Evolutionary conservation across 1,140 invertebrate species (phyloP).

Genomic region (Drepana arcuata): DNA sequence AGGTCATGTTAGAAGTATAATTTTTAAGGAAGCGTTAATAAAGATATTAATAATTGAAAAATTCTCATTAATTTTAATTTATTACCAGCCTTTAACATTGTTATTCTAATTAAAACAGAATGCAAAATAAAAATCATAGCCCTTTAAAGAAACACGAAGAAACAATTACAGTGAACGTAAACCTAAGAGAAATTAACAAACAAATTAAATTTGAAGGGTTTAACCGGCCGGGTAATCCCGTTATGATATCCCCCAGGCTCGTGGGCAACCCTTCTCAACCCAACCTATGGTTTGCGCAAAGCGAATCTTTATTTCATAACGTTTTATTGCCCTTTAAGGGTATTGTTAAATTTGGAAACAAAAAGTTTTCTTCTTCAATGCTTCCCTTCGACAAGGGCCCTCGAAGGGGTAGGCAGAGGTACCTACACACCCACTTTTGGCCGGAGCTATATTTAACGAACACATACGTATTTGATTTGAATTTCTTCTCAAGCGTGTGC

Average conservation of each 20-base stretch:
- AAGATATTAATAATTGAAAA: not conserved
- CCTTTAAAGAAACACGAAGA: constrained; percentile 19
- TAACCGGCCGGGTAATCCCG: constrained; percentile 40
- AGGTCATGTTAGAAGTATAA: too few species aligned
- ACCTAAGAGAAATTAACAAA: constrained; percentile 51
- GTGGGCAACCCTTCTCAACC: constrained; percentile 22
- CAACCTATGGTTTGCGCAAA: constrained; percentile 13
- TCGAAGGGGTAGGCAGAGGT: too few species aligned
- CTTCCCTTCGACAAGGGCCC: too few species aligned
- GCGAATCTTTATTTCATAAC: constrained; percentile 16
- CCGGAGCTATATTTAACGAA: too few species aligned
- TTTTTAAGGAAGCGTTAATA: too few species aligned
- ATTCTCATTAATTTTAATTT: not conserved
- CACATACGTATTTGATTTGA: too few species aligned
- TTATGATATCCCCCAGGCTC: constrained; percentile 53
- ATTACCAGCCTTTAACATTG: not conserved
- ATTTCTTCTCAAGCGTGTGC: too few species aligned
- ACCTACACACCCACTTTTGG: too few species aligned
- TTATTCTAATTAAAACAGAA: not conserved
- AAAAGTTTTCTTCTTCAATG: too few species aligned
- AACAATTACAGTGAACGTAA: constrained; percentile 23
- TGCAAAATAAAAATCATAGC: constrained; percentile 12
- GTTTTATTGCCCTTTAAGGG: constrained; percentile 5
- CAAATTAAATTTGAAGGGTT: constrained; percentile 58
- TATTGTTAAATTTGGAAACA: too few species aligned